phyloP scores from a whole-genome alignment of 1,140 invertebrate genomes.

The Leptinotarsa texana region DNA sequence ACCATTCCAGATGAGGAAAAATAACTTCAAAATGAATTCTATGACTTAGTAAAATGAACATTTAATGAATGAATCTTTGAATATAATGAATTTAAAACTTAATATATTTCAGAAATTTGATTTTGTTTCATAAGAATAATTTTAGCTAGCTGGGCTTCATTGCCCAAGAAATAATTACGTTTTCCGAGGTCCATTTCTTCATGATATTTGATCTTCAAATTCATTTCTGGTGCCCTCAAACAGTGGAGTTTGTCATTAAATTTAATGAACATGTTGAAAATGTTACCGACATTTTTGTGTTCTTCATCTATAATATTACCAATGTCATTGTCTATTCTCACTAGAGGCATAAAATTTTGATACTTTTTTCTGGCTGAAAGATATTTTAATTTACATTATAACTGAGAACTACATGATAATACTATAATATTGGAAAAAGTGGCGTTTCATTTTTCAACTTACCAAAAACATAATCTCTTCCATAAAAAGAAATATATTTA shows the following conservation, averaged over 20 bases:
- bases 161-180: slow-evolving; percentile 50
- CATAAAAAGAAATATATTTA: slow-evolving; percentile 80
- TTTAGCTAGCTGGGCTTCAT: slow-evolving; percentile 50
- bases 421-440: not conserved
- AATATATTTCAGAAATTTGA: not conserved
- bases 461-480: slow-evolving; percentile 77
- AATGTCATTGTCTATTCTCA: slow-evolving; percentile 68
- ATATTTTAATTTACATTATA: not conserved
- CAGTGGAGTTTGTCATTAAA: slow-evolving; percentile 64
- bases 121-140: slow-evolving; percentile 37
- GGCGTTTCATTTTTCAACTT: slow-evolving; percentile 41
- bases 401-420: no score
- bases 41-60: no score
- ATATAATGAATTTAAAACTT: not conserved
- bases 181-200: slow-evolving; percentile 43
- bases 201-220: slow-evolving; percentile 65
- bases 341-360: slow-evolving; percentile 63
- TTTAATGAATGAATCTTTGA: no score
- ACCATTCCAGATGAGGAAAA: no score
- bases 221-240: slow-evolving; percentile 74
- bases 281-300: slow-evolving; percentile 53
- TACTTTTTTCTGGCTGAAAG: slow-evolving; percentile 66
- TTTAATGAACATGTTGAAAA: slow-evolving; percentile 69
- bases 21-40: no score
- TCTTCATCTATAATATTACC: slow-evolving; percentile 54